These are phyloP conservation scores for Argyra leucocephala DNA, from an alignment of 2,888 invertebrate species.

Conservation along the genomic window DNA sequence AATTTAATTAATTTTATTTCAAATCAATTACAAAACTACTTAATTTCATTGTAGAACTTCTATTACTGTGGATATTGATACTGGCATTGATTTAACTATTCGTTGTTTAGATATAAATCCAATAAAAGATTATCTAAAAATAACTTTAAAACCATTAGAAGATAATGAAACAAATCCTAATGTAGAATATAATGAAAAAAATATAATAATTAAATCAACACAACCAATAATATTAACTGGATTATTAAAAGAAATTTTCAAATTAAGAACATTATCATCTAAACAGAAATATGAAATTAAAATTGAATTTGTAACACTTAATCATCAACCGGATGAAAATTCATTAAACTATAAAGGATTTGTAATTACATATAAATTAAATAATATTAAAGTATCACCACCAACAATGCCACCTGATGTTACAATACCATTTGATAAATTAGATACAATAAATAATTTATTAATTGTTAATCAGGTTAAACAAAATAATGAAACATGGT, in stretches of 20 bases:
- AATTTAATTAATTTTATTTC: no score
- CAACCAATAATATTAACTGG: conserved; percentile 22
- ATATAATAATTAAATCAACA: conserved; percentile 13
- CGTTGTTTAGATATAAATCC: conserved; percentile 24
- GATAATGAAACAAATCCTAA: conserved; percentile 1
- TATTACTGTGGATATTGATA: conserved; percentile 19
- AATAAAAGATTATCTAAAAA: conserved; percentile 21
- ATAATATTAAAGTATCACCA: conserved; percentile 18
- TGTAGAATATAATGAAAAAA: conserved; percentile 18
- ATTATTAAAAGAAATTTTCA: conserved; percentile 21
- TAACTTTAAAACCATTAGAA: no score
- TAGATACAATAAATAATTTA: conserved; percentile 18
- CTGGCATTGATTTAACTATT: conserved; percentile 24
- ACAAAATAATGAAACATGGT: conserved; percentile 24
- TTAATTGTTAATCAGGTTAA: conserved; percentile 19
- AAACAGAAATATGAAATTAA: conserved; percentile 17
- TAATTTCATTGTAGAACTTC: no score
- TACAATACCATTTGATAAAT: conserved; percentile 20
- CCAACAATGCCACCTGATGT: conserved; percentile 22
- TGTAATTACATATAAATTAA: conserved; percentile 22
- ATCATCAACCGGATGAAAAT: conserved; percentile 9
- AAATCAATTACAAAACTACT: no score
- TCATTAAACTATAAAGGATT: conserved; percentile 22
- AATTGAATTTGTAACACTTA: conserved; percentile 20
- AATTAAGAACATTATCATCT: conserved; percentile 18